Evolutionary conservation across 2,797 vertebrate species (phyloP).

Genomic region (Zenarchopterus dispar): DNA sequence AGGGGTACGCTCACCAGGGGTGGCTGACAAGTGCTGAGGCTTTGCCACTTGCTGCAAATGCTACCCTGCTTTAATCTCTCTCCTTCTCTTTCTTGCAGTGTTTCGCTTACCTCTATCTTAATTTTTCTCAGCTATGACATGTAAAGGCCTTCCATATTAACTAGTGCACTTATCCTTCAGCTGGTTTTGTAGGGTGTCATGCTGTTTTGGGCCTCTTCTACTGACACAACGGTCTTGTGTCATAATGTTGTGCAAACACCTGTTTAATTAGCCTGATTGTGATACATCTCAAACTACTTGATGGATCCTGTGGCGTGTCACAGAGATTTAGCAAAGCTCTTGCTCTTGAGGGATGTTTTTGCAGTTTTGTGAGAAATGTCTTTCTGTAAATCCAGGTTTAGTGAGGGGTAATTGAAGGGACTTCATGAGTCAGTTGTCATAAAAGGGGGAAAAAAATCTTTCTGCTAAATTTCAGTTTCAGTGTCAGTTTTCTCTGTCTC

Average conservation of each 20-base stretch:
- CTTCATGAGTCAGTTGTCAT: constrained; percentile 64
- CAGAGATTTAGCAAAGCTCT: constrained; percentile 71
- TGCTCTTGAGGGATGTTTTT: constrained; percentile 62
- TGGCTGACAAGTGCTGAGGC: constrained; percentile 75
- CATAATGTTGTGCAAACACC: constrained; percentile 78
- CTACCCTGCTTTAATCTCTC: constrained; percentile 79
- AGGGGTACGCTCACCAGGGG: constrained; percentile 70
- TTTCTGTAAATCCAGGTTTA: constrained; percentile 79
- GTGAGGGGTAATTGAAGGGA: constrained; percentile 73
- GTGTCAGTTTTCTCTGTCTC: constrained; percentile 48
- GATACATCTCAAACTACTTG: constrained; percentile 71
- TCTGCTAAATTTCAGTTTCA: constrained; percentile 58
- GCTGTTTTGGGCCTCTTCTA: constrained; percentile 74
- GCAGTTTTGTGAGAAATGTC: constrained; percentile 75
- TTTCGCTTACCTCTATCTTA: constrained; percentile 68
- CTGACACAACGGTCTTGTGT: constrained; percentile 75
- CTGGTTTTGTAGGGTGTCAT: constrained; percentile 63
- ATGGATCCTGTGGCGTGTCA: constrained; percentile 62
- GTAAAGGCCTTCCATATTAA: constrained; percentile 75
- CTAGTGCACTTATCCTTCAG: constrained; percentile 66
- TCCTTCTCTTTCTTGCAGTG: constrained; percentile 57
- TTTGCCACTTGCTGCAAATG: constrained; percentile 79
- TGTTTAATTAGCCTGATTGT: constrained; percentile 81
- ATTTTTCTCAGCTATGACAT: constrained; percentile 77
- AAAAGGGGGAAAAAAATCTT: constrained; percentile 69